Percentiles rank a stretch among this genome's conserved stretches.
These are phyloP conservation scores for Caenorhabditis wallacei DNA, from an alignment of 2,888 invertebrate species.

Conservation along the genomic window DNA sequence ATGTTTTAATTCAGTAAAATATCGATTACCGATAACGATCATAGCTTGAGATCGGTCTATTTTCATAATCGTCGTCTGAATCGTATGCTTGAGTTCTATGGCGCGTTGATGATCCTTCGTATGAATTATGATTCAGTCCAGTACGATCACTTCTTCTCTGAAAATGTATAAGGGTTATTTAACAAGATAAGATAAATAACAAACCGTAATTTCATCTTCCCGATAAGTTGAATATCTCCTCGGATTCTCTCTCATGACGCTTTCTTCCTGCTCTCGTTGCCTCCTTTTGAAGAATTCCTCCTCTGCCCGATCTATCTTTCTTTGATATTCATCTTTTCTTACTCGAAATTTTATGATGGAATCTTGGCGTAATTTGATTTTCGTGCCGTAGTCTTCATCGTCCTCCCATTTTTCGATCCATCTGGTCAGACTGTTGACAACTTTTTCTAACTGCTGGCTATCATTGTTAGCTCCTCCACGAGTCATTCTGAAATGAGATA, in stretches of 20 bases:
- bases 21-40: constrained; percentile 6
- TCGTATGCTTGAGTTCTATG: neutral
- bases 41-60: neutral
- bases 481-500: neutral
- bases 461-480: no score
- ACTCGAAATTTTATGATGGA: neutral
- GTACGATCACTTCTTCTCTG: constrained; percentile 4
- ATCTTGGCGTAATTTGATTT: neutral
- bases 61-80: constrained; percentile 28
- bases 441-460: neutral
- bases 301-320: neutral
- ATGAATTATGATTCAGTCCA: constrained; percentile 10
- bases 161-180: neutral
- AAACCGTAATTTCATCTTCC: constrained; percentile 3
- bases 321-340: neutral
- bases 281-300: neutral
- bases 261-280: neutral
- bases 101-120: neutral
- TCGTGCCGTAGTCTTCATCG: neutral
- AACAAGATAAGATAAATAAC: neutral
- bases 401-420: neutral
- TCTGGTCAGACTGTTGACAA: neutral
- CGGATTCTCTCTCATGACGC: neutral
- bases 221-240: neutral
- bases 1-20: neutral